phyloP scores from a whole-genome alignment of 2,113 vertebrate species.

The Bubo blakistoni region DNA sequence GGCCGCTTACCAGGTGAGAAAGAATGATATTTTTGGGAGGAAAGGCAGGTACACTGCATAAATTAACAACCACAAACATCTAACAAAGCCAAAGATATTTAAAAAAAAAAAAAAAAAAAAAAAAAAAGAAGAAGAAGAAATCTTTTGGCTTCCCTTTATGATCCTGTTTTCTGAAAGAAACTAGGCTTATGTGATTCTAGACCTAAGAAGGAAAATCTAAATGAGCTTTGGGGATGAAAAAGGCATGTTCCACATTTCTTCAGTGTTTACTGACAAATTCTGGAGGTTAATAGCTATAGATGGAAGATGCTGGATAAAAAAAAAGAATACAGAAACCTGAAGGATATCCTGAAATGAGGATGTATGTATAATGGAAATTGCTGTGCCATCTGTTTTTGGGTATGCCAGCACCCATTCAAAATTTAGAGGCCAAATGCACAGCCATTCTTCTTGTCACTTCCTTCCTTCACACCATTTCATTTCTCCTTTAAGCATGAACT shows the following conservation, averaged over 20 bases:
- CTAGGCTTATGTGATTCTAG: neutral
- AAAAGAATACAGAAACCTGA: neutral
- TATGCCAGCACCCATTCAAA: neutral
- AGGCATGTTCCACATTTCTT: neutral
- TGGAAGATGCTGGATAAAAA: neutral
- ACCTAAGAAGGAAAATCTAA: neutral
- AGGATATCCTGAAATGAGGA: neutral
- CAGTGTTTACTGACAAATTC: neutral
- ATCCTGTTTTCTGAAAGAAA: neutral
- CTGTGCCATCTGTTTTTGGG: neutral
- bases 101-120: neutral
- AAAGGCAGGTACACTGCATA: neutral
- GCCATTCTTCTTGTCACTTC: neutral
- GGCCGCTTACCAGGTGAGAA: slow-evolving; percentile 40
- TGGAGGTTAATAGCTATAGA: neutral
- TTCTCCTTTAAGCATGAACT: neutral
- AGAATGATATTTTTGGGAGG: slow-evolving; percentile 7
- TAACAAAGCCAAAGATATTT: slow-evolving; percentile 47
- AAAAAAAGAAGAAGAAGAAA: too few relatives aligned
- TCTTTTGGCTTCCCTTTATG: neutral
- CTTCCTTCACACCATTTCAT: neutral
- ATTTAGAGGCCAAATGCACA: neutral
- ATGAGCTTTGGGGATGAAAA: neutral
- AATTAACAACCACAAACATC: slow-evolving; percentile 25
- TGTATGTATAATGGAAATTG: neutral